Percentiles rank a stretch among this genome's conserved stretches.
Conservation (phyloP, 2,888 invertebrate species). For the Eristalis pertinax region DNA sequence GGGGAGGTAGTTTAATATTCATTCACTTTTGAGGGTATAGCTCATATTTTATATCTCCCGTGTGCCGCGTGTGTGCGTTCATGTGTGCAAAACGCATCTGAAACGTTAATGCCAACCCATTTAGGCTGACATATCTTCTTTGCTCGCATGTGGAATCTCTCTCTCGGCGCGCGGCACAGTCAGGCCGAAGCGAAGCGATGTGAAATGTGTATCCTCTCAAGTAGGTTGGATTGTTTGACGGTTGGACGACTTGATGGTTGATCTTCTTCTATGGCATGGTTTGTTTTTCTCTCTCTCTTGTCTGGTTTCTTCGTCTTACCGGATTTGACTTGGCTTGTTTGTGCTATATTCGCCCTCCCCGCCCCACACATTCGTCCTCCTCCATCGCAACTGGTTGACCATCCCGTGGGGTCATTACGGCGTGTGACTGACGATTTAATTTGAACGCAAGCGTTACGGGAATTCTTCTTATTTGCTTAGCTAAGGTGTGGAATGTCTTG, state of each 20-base stretch:
- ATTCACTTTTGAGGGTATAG: neutral
- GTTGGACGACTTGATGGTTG: neutral
- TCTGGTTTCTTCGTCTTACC: constrained; percentile 44
- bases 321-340: constrained; percentile 48
- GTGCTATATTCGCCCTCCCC: neutral
- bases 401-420: constrained; percentile 36
- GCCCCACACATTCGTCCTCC: neutral
- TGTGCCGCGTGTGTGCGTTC: neutral
- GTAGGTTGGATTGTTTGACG: constrained; percentile 12
- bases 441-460: constrained; percentile 22
- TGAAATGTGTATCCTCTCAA: constrained; percentile 58
- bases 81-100: constrained; percentile 56
- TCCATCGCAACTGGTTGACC: constrained; percentile 22
- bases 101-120: constrained; percentile 65
- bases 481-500: constrained; percentile 7
- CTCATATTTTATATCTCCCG: neutral
- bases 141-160: constrained; percentile 7
- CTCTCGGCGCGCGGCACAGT: too few relatives aligned
- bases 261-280: constrained; percentile 10
- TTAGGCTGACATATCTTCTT: constrained; percentile 40
- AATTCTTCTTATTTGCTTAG: constrained; percentile 20
- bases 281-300: neutral
- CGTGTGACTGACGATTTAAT: constrained; percentile 21
- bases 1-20: constrained; percentile 14
- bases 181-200: constrained; percentile 38